phyloP scores from a whole-genome alignment of 1,140 invertebrate species.

The Melanaphis sacchari region DNA sequence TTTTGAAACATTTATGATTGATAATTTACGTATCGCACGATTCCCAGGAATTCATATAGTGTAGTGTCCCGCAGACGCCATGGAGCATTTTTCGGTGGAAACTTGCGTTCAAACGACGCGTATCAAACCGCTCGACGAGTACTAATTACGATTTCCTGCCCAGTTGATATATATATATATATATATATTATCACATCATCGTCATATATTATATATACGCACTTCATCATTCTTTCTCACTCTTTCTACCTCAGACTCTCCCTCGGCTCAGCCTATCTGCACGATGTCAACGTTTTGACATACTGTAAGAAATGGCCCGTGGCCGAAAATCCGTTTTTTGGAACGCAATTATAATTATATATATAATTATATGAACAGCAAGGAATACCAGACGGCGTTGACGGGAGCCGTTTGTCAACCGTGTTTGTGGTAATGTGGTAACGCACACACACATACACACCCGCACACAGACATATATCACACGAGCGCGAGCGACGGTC shows the following conservation, averaged over 20 bases:
- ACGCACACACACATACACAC: not conserved
- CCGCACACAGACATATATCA: not conserved
- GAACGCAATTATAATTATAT: not conserved
- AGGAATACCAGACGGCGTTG: conserved; percentile 27
- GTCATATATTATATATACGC: not conserved
- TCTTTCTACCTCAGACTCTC: not conserved
- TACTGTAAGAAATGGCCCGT: conserved; percentile 39
- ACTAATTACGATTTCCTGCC: conserved; percentile 46
- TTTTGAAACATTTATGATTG: not conserved
- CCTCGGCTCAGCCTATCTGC: not conserved
- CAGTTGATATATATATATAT: not conserved
- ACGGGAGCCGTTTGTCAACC: conserved; percentile 44
- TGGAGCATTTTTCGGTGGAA: not conserved
- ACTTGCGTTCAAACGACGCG: not conserved
- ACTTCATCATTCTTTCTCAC: too few species aligned
- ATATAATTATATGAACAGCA: not conserved
- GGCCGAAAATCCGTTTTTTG: conserved; percentile 5
- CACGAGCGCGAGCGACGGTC: conserved; percentile 22
- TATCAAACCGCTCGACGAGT: not conserved
- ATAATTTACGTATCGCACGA: not conserved
- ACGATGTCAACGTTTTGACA: not conserved
- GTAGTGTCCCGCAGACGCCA: not conserved
- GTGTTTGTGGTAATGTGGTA: conserved; percentile 1
- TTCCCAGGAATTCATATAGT: not conserved
- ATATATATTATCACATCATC: not conserved